Evolutionary conservation across 2,113 vertebrate species (phyloP).

Genomic region (Oenanthe oenanthe): DNA sequence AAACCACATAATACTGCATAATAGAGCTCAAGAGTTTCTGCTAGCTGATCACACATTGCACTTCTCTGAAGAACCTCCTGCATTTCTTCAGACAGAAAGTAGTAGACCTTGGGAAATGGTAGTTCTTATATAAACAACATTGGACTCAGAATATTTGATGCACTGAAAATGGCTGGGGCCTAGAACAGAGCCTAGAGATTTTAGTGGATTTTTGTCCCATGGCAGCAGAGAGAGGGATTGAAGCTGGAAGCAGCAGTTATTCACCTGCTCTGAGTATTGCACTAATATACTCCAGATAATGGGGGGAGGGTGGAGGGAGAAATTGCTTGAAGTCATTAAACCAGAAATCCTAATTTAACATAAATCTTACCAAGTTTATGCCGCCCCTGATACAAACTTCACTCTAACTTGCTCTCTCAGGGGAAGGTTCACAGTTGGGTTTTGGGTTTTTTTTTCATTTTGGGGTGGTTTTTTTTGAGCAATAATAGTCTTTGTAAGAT

Average conservation of each 20-base stretch:
- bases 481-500: constrained; percentile 78
- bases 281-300: constrained; percentile 49
- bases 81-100: neutral
- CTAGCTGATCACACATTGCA: neutral
- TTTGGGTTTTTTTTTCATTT: neutral
- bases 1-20: neutral
- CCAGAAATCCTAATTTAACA: constrained; percentile 38
- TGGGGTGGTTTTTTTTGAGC: constrained; percentile 25
- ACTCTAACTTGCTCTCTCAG: constrained; percentile 67
- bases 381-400: constrained; percentile 60
- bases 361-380: constrained; percentile 75
- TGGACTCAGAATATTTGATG: neutral
- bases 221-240: neutral
- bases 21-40: neutral
- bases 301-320: neutral
- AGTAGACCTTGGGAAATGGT: neutral
- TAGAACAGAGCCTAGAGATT: neutral
- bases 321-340: constrained; percentile 75
- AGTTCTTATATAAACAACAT: neutral
- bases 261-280: constrained; percentile 59
- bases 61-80: neutral
- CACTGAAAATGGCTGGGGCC: neutral
- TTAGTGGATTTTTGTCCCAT: neutral
- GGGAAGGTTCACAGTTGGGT: constrained; percentile 64
- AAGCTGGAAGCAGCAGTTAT: constrained; percentile 53